Evolutionary conservation across 2,888 invertebrate genomes (phyloP), one percentile per base, ranked within the genome.

Genomic region (Drosophila subsilvestris): DNA sequence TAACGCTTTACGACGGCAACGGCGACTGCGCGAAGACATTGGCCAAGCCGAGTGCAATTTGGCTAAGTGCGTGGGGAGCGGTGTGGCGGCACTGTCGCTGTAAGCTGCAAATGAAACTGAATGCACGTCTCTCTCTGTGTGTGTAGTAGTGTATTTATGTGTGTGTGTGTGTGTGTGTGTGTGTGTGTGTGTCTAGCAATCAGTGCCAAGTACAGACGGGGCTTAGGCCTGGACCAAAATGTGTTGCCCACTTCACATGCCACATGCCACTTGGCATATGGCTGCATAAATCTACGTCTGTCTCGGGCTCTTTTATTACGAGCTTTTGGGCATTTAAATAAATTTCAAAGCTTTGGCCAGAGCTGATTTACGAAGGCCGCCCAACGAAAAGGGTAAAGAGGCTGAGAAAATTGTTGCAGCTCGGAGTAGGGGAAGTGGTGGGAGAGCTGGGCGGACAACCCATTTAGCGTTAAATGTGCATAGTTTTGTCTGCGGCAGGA

Each of bases 281-380:
- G 77, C 76, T 66, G 79, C 82, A 87, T 85, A 85, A 85, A 86
- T 85, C 85, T 85, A 74, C 63, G 71, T 57, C 76, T 72, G 73
- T 67, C 71, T 58, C 60, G 63, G 62, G 63, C 70, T 62, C 82
- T 69, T 82, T 86, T 76, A 81, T 85, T 78, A 84, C 82, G 76
- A 80, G 87, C 87, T 85, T 85, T 66, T 73, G 80, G 85, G 85
- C 85, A 87, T 85, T 85, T 85, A 85, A 82, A 85, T 85, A 85
- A 87, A 85, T 85, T 86, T 87, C 79, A 82, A 82, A 86, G 84
- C 74, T 71, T 76, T 76, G 71, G 58, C 67, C 73, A 61, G 65
- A 72, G 67, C 82, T 85, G 85, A 87, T 86, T 84, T 86, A 81
- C 79, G 57, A 66, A 74, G 51, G 76, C 22, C 12, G 4, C 68